Evolutionary conservation across 1,140 invertebrate species (phyloP), one percentile per base, ranked within the genome.

Genomic region (Drosophila simulans): DNA sequence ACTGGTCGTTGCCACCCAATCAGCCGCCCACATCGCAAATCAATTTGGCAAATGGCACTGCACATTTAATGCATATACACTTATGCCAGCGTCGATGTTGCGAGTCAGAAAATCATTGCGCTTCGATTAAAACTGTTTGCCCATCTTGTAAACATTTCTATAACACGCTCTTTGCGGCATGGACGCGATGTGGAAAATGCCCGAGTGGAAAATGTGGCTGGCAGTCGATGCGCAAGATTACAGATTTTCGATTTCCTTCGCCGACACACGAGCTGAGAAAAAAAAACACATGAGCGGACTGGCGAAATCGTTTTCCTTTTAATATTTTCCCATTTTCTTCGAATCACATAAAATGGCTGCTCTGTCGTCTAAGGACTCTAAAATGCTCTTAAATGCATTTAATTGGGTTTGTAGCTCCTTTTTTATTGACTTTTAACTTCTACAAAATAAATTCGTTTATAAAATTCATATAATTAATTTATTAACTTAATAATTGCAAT

Each of bases 31-130:
- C 43, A 65, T 53, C 10, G 62, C 25, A 70, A 70, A 70, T 69
- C 65, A 70, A 70, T 70, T 70, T 70, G 64, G 34, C 65, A 69
- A 70, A 70, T 69, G 65, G 43, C 63, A 49, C 11, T 17, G 15
- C 20, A 35, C 22, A 35, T 37, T 22, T 34, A 11, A 12, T 17
- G 13, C n/a, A 10, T 27, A 8, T 39, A 11, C 5, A 25, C 11
- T 27, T 5, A 60, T 11, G 27, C 54, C 43, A 37, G 3, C 13
- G 13, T 34, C 34, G 12, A 11, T 5, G 15, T 25, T 52, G 31
- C 12, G 13, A 31, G 46, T 20, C 27, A 40, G 17, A 69, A 70
- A 70, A 56, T 70, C 66, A 69, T 45, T 46, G 66, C 64, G 51
- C 65, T 53, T 39, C 49, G 64, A 39, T 70, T 70, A 48, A 70